Evolutionary conservation across 2,797 vertebrate genomes (phyloP).

Genomic region (Mastacembelus armatus): DNA sequence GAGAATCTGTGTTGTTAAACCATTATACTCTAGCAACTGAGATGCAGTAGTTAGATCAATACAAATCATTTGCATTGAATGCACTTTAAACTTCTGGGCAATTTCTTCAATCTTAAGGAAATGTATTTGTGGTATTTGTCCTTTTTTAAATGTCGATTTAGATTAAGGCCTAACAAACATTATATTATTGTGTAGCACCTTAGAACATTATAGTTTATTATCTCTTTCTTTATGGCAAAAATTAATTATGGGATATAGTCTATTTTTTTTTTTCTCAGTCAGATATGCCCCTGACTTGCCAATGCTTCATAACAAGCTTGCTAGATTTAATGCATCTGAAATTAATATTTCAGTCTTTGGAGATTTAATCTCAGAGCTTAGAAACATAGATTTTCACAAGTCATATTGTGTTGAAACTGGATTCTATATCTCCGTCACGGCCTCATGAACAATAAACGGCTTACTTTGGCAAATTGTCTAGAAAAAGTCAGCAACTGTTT

Average conservation of each 20-base stretch:
- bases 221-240: constrained; percentile 41
- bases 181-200: constrained; percentile 78
- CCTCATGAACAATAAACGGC: constrained; percentile 34
- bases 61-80: constrained; percentile 76
- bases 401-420: constrained; percentile 28
- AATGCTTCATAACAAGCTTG: constrained; percentile 30
- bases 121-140: constrained; percentile 65
- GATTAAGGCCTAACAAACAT: constrained; percentile 71
- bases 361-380: constrained; percentile 15
- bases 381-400: constrained; percentile 13
- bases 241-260: constrained; percentile 32
- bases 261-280: constrained; percentile 37
- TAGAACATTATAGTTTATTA: constrained; percentile 66
- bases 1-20: constrained; percentile 43
- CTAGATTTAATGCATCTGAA: constrained; percentile 14
- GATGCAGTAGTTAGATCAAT: constrained; percentile 66
- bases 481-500: constrained; percentile 33
- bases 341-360: constrained; percentile 3
- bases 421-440: constrained; percentile 10
- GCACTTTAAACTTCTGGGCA: constrained; percentile 80
- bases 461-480: constrained; percentile 32
- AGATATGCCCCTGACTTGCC: constrained; percentile 27
- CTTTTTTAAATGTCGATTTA: constrained; percentile 56
- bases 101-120: constrained; percentile 67
- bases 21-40: constrained; percentile 41